Percentiles rank a stretch among this genome's conserved stretches.
Evolutionary conservation across 2,113 vertebrate species (phyloP).

Genomic region (Odobenus rosmarus): DNA sequence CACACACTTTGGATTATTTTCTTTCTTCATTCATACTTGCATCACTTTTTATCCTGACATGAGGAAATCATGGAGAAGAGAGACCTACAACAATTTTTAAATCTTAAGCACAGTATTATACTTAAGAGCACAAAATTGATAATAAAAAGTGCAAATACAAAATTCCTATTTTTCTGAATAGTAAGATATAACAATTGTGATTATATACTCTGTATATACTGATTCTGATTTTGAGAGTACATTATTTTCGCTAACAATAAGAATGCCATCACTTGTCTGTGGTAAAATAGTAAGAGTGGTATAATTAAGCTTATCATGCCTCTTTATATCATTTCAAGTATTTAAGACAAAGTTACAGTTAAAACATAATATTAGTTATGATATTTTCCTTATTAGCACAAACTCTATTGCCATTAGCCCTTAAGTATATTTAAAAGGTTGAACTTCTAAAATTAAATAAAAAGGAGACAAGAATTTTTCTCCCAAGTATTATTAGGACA

Average conservation of each 20-base stretch:
- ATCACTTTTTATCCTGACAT: not conserved
- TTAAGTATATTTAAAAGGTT: conserved; percentile 52
- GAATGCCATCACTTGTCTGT: not conserved
- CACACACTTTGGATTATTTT: not conserved
- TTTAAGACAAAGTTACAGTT: conserved; percentile 45
- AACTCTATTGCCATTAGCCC: conserved; percentile 27
- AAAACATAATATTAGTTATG: conserved; percentile 5
- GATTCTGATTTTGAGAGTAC: conserved; percentile 46
- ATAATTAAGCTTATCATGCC: conserved; percentile 37
- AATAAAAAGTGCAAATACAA: conserved; percentile 28
- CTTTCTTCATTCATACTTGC: not conserved
- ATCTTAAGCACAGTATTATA: not conserved
- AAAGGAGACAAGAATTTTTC: not conserved
- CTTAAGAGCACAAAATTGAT: not conserved
- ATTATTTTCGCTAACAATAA: conserved; percentile 37
- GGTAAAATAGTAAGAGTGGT: not conserved
- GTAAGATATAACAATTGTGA: not conserved
- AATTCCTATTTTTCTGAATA: not conserved
- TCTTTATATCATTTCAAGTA: conserved; percentile 18
- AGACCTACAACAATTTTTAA: not conserved
- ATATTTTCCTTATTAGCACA: conserved; percentile 9
- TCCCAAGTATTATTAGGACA: conserved; percentile 25
- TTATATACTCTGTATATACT: not conserved
- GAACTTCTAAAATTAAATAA: conserved; percentile 48
- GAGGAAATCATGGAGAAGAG: not conserved